Percentiles rank a stretch among this genome's conserved stretches.
These are phyloP conservation scores for Anseranas semipalmata DNA, from an alignment of 2,113 vertebrate genomes.

Conservation along the genomic window DNA sequence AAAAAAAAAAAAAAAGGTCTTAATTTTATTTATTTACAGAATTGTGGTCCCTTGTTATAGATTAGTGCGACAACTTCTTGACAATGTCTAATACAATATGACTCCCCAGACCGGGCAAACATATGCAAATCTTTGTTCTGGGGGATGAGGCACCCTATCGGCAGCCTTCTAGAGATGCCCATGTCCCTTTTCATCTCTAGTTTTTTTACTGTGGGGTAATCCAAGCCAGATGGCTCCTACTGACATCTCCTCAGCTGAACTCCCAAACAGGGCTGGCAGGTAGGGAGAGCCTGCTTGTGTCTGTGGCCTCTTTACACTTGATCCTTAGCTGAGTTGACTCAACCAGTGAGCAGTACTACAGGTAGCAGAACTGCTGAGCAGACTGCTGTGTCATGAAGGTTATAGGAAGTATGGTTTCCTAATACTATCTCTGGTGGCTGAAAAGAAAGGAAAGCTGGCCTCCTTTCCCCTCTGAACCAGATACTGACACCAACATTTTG, in stretches of 20 bases:
- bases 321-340: background rate
- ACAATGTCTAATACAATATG: background rate
- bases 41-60: background rate
- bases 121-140: background rate
- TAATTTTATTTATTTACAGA: background rate
- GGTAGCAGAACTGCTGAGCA: background rate
- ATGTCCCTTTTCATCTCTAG: background rate
- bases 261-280: background rate
- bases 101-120: background rate
- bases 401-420: background rate
- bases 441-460: background rate
- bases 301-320: background rate
- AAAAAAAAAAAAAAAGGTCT: background rate
- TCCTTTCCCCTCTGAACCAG: background rate
- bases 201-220: background rate
- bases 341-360: background rate
- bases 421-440: background rate
- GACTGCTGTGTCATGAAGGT: background rate
- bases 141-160: background rate
- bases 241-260: constrained; percentile 15
- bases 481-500: background rate
- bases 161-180: background rate
- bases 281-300: background rate
- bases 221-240: constrained; percentile 30
- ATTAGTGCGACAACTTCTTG: background rate